Base-by-base conservation (phyloP, 2,888 invertebrate genomes). In the Sphaerophoria rueppellii region DNA sequence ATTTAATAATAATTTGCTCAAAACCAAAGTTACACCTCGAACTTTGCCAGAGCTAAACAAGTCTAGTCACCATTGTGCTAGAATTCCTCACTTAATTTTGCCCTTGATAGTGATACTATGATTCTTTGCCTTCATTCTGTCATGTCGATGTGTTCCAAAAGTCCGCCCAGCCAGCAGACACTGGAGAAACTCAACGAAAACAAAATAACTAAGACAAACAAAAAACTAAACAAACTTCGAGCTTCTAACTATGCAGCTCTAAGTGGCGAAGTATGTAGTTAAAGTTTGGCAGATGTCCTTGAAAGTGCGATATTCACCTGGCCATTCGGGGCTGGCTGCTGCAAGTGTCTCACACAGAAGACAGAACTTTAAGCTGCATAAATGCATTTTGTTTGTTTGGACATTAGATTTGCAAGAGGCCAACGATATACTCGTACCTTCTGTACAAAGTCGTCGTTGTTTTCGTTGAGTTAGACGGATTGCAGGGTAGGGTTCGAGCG, bases 251-350 rank as follows among this genome's bases (percentile, higher is more conserved):
- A 24, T 24, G 24, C 24, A 11, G 12, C 16, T 50, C 14, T 14
- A 16, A 16, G 0, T 24, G 12, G 4, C 50, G 24, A 80, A 73
- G 76, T 85, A 46, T 46, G 4, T 50, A 86, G 81, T 81, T 81
- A 86, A 81, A 86, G 85, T 81, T 86, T 77, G 81, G 65, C 57
- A 57, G 76, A 71, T 86, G 85, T 86, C 85, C 85, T 81, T 86
- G 85, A 54, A 16, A 34, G 54, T 46, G 52, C 37, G 24, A 24
- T 24, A 24, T 57, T 40, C 57, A n/a, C n/a, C 43, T 70, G 55
- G 16, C 7, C 9, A 6, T 40, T 7, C 4, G 6, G 40, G 0
- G 6, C 9, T 9, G 9, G 12, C 43, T 12, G 9, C 43, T 43
- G 43, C 12, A 9, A 14, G 24, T 48, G 40, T 16, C 43, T 14